These are phyloP conservation scores for Sinelater perroti DNA, from an alignment of 2,888 invertebrate species.

Conservation along the genomic window DNA sequence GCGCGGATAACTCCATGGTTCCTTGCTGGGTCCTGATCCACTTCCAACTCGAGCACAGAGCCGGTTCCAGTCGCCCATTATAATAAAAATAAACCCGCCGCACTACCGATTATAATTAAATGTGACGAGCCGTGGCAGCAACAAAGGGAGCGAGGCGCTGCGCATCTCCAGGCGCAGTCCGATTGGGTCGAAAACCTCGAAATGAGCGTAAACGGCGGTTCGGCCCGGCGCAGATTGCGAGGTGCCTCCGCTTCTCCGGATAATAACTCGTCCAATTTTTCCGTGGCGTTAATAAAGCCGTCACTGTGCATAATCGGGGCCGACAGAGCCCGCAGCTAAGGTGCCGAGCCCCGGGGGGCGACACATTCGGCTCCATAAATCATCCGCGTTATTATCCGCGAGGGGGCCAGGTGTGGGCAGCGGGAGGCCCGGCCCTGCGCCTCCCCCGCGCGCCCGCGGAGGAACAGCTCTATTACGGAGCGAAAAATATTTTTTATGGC, in stretches of 20 bases:
- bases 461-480: constrained; percentile 43
- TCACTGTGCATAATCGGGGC: constrained; percentile 51
- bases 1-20: no score
- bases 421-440: constrained; percentile 39
- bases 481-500: constrained; percentile 41
- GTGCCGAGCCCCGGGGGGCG: constrained; percentile 53
- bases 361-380: constrained; percentile 56
- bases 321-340: constrained; percentile 49
- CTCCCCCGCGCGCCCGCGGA: constrained; percentile 34
- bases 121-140: no score
- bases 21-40: no score
- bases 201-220: constrained; percentile 15
- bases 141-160: no score
- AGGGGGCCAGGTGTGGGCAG: constrained; percentile 53
- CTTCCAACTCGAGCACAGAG: neutral
- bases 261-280: constrained; percentile 48
- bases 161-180: neutral
- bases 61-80: neutral
- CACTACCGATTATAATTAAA: no score
- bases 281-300: constrained; percentile 50
- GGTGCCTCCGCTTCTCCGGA: constrained; percentile 43
- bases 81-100: no score
- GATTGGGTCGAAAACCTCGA: constrained; percentile 1
- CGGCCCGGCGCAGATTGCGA: constrained; percentile 16
- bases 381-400: constrained; percentile 55